Percentiles rank a stretch among this genome's conserved stretches.
phyloP scores from a whole-genome alignment of 2,797 vertebrate species.

The Clamator glandarius region DNA sequence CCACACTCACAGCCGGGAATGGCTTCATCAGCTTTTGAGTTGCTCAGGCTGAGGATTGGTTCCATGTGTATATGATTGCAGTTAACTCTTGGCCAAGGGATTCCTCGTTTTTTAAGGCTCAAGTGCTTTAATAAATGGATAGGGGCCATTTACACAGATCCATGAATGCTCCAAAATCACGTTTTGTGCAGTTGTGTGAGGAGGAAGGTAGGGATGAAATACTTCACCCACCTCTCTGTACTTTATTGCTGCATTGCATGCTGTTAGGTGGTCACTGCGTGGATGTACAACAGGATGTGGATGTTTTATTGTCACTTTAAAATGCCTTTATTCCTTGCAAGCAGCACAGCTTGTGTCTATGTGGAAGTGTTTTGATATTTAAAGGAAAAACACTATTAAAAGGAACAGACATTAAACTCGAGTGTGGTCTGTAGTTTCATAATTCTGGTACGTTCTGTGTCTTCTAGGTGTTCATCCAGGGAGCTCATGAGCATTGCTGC shows the following conservation, averaged over 20 bases:
- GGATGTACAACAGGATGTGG: background rate
- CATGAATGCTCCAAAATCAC: accelerated
- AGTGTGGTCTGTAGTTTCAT: background rate
- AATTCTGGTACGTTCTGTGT: background rate
- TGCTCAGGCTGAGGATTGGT: background rate
- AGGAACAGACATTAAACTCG: background rate
- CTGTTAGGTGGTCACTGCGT: background rate
- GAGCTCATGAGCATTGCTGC: background rate
- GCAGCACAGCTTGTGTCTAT: background rate
- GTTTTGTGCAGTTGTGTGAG: background rate
- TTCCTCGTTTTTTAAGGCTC: background rate
- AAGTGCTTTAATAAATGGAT: background rate
- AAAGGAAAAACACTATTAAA: background rate
- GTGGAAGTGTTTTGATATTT: background rate
- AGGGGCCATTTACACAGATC: background rate
- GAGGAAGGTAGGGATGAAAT: background rate
- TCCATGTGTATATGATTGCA: background rate
- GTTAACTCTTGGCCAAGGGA: background rate
- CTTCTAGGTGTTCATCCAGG: background rate
- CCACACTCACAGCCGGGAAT: accelerated
- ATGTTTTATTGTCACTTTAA: background rate
- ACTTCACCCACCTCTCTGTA: accelerated
- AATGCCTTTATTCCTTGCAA: background rate
- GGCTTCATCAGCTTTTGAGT: accelerated
- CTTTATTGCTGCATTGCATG: accelerated